Base-by-base conservation (phyloP, 2,113 vertebrate genomes). In the Damaliscus lunatus region DNA sequence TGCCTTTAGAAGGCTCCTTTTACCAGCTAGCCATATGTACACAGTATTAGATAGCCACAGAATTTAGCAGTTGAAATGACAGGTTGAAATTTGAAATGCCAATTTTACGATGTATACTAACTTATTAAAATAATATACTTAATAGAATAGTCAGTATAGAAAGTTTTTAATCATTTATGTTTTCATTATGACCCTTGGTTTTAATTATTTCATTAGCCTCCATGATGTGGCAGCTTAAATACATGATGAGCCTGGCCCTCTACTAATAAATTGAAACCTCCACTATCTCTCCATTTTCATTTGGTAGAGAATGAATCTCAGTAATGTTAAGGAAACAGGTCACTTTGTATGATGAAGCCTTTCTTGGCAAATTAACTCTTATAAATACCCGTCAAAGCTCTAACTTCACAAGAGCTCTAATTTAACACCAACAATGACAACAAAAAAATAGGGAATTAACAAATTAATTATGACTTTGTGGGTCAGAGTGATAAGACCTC, bases 331-430 rank as follows among this genome's bases (percentile, higher is more conserved):
- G 33, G 17, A 36, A 71, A 0, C 64, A 71, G 8, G 0, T n/a
- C 17, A 36, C 64, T 11, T 71, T 71, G 19, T 21, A 36, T 21
- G 17, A 71, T 21, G 9, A 71, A 71, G 2, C 21, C 4, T 11
- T 21, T 71, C 64, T 71, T 11, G 2, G 64, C 8, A 71, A 64
- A n/a, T 0, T n/a, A 71, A 36, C n/a, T 36, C 17, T 71, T 36
- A 71, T 36, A 71, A 36, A 71, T 36, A 71, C 0, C 0, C 0
- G 0, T 36, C 64, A 71, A 71, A 71, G 64, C 17, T 71, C 64
- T 71, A 71, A 36, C 9, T 71, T 36, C n/a, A 71, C n/a, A 36
- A 71, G 9, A 21, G 17, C 64, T 71, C 64, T 71, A 71, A 71
- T 71, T 36, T 71, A 36, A 71, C 4, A 71, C 64, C 64, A 71